These are phyloP conservation scores for Epizoanthus fatuus DNA, from an alignment of 92 coral and sea anemone genomes.

Conservation along the genomic window DNA sequence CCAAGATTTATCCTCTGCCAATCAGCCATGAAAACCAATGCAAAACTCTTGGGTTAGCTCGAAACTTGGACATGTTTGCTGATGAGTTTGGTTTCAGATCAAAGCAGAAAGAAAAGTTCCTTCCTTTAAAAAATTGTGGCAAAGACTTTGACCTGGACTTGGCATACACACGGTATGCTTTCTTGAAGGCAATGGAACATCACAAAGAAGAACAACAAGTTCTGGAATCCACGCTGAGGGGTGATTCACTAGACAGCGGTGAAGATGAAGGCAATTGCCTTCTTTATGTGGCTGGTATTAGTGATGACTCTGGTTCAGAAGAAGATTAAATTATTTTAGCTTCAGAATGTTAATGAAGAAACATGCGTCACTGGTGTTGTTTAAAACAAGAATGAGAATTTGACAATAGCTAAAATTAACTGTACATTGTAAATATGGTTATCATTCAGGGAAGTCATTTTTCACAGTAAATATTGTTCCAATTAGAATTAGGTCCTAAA, in stretches of 20 bases:
- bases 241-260: neutral
- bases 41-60: slow-evolving; percentile 36
- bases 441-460: no score
- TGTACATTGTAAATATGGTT: no score
- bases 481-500: no score
- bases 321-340: neutral
- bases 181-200: slow-evolving; percentile 47
- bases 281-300: neutral
- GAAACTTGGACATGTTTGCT: slow-evolving; percentile 44
- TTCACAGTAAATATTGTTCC: no score
- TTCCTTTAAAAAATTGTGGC: slow-evolving; percentile 37
- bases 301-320: neutral
- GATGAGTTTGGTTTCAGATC: slow-evolving; percentile 51
- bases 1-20: slow-evolving; percentile 38
- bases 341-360: no score
- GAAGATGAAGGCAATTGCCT: neutral
- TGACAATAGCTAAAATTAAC: no score
- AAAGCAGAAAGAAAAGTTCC: slow-evolving; percentile 21
- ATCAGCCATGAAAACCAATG: slow-evolving; percentile 56
- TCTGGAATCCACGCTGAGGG: neutral
- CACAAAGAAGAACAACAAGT: slow-evolving; percentile 43
- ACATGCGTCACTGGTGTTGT: no score
- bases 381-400: no score
- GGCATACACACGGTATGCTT: slow-evolving; percentile 57
- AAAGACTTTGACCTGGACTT: slow-evolving; percentile 51